Evolutionary conservation across 2,888 invertebrate genomes (phyloP).

Genomic region (Morinoia aosen): DNA sequence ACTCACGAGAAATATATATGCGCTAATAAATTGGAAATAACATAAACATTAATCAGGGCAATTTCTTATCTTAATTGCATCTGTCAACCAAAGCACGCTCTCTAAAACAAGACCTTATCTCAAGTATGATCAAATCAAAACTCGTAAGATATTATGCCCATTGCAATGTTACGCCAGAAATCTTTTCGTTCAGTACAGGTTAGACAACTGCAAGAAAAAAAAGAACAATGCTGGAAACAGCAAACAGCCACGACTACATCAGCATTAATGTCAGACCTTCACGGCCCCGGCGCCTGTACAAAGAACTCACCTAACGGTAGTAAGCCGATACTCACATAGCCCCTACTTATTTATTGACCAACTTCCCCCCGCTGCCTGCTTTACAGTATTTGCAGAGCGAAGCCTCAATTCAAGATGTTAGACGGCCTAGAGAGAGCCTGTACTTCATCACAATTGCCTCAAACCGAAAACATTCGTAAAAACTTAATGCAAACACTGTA

Average conservation of each 20-base stretch:
- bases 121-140: not conserved
- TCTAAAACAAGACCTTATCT: not conserved
- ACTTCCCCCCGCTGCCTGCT: not conserved
- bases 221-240: not conserved
- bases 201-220: not conserved
- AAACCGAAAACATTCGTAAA: not conserved
- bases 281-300: not conserved
- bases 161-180: not conserved
- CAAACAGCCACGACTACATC: not conserved
- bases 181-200: not conserved
- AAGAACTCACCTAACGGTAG: slow-evolving; percentile 5
- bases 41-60: too few relatives aligned
- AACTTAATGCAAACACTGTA: not conserved
- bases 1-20: not conserved
- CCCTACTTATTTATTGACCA: not conserved
- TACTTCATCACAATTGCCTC: not conserved
- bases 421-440: not conserved
- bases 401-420: not conserved
- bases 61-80: too few relatives aligned
- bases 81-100: too few relatives aligned
- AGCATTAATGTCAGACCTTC: not conserved
- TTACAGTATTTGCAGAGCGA: too few relatives aligned
- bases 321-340: not conserved
- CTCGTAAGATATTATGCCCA: not conserved
- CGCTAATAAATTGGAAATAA: too few relatives aligned